Evolutionary conservation across 2,797 vertebrate genomes (phyloP), one percentile per base, ranked within the genome.

Genomic region (Loriculus beryllinus): DNA sequence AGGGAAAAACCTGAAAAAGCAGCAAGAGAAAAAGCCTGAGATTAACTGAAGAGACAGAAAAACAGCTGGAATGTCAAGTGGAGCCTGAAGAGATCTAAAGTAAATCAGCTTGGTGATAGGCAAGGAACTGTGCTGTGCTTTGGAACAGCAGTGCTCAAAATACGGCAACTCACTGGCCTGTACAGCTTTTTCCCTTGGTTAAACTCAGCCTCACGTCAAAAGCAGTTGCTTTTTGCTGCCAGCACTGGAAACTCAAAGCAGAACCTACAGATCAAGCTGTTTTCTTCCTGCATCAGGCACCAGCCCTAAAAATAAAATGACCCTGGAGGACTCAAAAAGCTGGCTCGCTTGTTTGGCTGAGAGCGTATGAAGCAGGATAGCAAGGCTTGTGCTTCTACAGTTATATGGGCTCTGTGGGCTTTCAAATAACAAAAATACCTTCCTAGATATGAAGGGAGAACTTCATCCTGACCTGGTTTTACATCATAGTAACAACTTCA

Each of bases 301-400:
- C 82, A 86, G 86, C 63, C 92, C 93, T 95, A 95, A 93, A 94
- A 96, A 92, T 94, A 97, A 95, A 92, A 87, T 71, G 62, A 96
- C 95, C 94, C 94, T 4, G 4, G 86, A 95, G 92, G 92, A 90
- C 91, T 95, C 63, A 16, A 78, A 57, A 72, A 89, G 78, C 80
- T 90, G 80, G 63, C 85, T 91, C 64, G 37, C 82, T 86, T 3
- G 20, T 95, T 94, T 94, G 95, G 92, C 91, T 94, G 79, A 80
- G 45, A 23, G 85, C 25, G 37, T 69, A 39, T 42, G 60, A 80
- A 80, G 78, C 4, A 72, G 70, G 62, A 88, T 14, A 95, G 64
- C 60, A 79, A 86, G 54, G 29, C 40, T 75, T 68, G 22, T 83
- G 71, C 64, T 90, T 86, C 85, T 88, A 49, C 69, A 88, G 78